A percentile compares a stretch with the other conserved stretches of the same genome.
These are phyloP conservation scores for Melopsittacus undulatus DNA, from an alignment of 2,797 vertebrate species.

Conservation along the genomic window DNA sequence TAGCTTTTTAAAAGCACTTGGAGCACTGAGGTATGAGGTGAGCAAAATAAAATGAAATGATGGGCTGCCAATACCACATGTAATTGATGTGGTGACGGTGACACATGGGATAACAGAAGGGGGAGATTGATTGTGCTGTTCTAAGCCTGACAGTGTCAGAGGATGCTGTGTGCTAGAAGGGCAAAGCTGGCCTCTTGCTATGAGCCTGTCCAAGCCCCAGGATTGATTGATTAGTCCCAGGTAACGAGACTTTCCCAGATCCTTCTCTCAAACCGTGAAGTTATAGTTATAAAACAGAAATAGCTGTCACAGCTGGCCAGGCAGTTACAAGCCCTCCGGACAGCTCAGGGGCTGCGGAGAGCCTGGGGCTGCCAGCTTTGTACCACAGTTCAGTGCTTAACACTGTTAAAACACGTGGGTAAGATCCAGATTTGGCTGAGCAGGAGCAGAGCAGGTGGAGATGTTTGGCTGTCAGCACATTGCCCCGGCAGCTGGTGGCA, in stretches of 20 bases:
- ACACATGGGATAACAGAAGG: neutral
- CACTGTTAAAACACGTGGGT: neutral
- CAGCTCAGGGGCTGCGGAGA: accelerated
- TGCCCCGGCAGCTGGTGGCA: slow-evolving; percentile 46
- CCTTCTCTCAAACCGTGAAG: neutral
- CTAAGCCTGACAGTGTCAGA: neutral
- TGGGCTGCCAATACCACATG: neutral
- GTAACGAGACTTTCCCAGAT: slow-evolving; percentile 12
- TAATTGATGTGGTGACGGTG: neutral
- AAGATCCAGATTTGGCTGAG: slow-evolving; percentile 25
- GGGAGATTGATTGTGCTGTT: neutral
- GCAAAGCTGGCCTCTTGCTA: neutral
- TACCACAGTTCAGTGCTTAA: neutral
- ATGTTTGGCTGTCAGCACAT: slow-evolving; percentile 52
- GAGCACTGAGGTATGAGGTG: neutral
- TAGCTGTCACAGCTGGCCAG: slow-evolving; percentile 35
- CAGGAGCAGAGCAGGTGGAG: slow-evolving; percentile 50
- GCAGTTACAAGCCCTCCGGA: neutral
- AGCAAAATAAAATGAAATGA: neutral
- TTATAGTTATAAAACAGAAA: neutral
- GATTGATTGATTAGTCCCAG: slow-evolving; percentile 43
- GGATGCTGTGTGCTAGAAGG: neutral
- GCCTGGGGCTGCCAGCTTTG: neutral
- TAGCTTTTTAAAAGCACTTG: neutral
- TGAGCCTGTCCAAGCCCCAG: neutral